Evolutionary conservation across 2,888 invertebrate genomes (phyloP), one percentile per base, ranked within the genome.

Genomic region (Ophraella communa): DNA sequence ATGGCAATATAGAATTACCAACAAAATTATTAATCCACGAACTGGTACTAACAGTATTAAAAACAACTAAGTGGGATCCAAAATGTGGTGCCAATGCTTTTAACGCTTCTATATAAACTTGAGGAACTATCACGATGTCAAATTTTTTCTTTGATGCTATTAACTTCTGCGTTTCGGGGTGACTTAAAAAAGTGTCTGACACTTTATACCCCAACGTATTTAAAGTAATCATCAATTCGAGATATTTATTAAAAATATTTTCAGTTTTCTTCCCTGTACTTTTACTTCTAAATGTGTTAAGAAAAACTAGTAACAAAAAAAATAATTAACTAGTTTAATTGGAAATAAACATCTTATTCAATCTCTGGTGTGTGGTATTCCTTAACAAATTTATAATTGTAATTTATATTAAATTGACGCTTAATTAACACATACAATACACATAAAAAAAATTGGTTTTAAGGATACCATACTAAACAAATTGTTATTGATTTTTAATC

Each of bases 31-130:
- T 84, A 71, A 84, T 82, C 75, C 82, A 83, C 44, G 80, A 78
- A 56, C 80, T 80, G 42, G 82, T 79, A n/a, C 83, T 84, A 39
- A 84, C 66, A 0, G 84, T 83, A 73, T 83, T 83, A 8, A 82
- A 74, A 1, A 78, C 44, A 10, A 84, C 76, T 11, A 80, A 64
- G 0, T 80, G 81, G 3, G 80, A 78, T 20, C 81, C 74, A 66
- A 77, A 80, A 64, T 79, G 77, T 35, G 77, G 70, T 5, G 80
- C 79, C 2, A 83, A 74, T 0, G 84, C 85, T 57, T 64, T 76
- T 18, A 79, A 74, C 5, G 85, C 84, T 69, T 87, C 86, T 70
- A 82, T 83, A 20, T 84, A 72, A 71, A 85, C 84, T 54, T 83
- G 78, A 68, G 85, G 85, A 1, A 84, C 80, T 7, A 84, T 77